A percentile compares a stretch with the other conserved stretches of the same genome.
These are phyloP conservation scores for Plebejus anna DNA, from an alignment of 2,888 invertebrate species.

Conservation along the genomic window DNA sequence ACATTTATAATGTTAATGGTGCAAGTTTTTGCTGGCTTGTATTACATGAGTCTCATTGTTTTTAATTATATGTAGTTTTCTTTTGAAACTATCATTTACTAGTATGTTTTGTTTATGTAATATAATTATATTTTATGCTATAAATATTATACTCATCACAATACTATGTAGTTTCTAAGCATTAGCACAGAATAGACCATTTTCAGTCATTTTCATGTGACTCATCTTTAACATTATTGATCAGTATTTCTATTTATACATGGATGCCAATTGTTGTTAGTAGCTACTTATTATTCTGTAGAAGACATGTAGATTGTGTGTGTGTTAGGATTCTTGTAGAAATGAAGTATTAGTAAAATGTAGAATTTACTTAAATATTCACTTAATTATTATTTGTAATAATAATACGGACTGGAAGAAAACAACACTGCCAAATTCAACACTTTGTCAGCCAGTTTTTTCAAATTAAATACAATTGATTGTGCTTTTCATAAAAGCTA, in stretches of 20 bases:
- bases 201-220: not conserved
- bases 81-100: not conserved
- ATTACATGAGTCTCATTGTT: not conserved
- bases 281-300: not conserved
- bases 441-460: not conserved
- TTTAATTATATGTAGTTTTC: not conserved
- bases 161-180: not conserved
- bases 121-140: not conserved
- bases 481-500: not conserved
- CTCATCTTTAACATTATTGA: not conserved
- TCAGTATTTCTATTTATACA: not conserved
- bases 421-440: not conserved
- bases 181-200: not conserved
- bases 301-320: not conserved
- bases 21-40: not conserved
- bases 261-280: not conserved
- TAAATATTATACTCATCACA: not conserved
- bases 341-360: too few relatives aligned
- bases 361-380: not conserved
- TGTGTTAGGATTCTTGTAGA: not conserved
- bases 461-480: too few relatives aligned
- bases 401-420: not conserved
- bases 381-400: not conserved
- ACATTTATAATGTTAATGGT: not conserved
- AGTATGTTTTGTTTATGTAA: not conserved